Conservation (phyloP, 2,888 invertebrate genomes). For the Metopia argyrocephala region DNA sequence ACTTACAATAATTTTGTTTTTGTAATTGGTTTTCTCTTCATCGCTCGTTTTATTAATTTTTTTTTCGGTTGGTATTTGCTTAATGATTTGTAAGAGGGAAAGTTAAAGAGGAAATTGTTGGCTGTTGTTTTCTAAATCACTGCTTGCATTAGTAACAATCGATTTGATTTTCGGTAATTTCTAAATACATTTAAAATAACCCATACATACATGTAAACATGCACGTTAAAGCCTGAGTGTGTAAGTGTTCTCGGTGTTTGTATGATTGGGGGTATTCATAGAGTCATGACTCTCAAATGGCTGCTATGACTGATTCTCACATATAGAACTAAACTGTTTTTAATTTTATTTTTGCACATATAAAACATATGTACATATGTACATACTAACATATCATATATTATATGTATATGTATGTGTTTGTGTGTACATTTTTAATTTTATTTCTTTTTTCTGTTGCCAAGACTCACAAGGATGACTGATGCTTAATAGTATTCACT, state of each 20-base stretch:
- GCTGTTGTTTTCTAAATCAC: slow-evolving; percentile 66
- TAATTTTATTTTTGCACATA: too few relatives aligned
- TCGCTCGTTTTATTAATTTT: background rate
- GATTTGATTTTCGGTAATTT: slow-evolving; percentile 65
- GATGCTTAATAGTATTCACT: slow-evolving; percentile 21
- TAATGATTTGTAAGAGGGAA: slow-evolving; percentile 34
- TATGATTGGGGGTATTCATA: background rate
- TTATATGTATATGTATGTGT: too few relatives aligned
- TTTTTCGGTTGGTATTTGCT: background rate
- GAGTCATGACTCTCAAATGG: background rate
- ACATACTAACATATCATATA: too few relatives aligned
- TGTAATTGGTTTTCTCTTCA: slow-evolving; percentile 33
- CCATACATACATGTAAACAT: background rate
- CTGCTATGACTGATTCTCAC: background rate
- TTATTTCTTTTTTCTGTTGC: background rate
- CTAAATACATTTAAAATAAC: slow-evolving; percentile 57
- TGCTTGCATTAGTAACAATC: slow-evolving; percentile 66
- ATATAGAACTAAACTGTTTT: background rate
- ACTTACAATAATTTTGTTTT: background rate
- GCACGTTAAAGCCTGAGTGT: background rate
- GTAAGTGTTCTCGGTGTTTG: background rate
- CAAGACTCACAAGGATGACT: slow-evolving; percentile 16
- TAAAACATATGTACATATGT: too few relatives aligned
- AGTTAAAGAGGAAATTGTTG: slow-evolving; percentile 47
- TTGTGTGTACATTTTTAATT: background rate